Base-by-base conservation (phyloP, 2,797 vertebrate genomes). In the Pteronotus mesoamericanus region DNA sequence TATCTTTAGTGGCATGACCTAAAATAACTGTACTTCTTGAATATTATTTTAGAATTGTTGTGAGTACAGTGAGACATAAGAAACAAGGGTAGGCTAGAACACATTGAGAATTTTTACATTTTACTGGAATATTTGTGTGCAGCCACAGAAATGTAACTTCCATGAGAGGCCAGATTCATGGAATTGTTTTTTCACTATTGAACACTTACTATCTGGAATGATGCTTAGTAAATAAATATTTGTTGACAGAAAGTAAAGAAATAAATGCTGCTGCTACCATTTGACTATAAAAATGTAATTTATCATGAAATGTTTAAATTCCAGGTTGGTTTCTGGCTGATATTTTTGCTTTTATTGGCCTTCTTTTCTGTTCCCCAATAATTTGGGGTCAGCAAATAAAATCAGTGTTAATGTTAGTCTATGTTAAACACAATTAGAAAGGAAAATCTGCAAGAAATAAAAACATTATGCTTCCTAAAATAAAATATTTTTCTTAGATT, bases 331-430 rank as follows among this genome's bases (percentile, higher is more conserved):
- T 93, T 88, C 79, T 83, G 44, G 37, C 59, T 92, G 51, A 37
- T 59, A 83, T 48, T 92, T 94, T 88, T 90, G 29, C 29, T 69
- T 88, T 53, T 94, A 44, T 44, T 83, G 59, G 57, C n/a, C 72
- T 78, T 19, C 42, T 78, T 68, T 16, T 39, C 29, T 94, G 12
- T 24, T 64, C 24, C 44, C 86, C 9, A 57, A 61, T 78, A 72
- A 86, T 42, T 68, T 88, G 59, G 79, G 48, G 29, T 79, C 61
- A 94, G 83, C 48, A 82, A 96, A 86, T 92, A 85, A 96, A 94
- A 61, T 68, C 15, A 57, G 12, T 77, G 69, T 68, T 92, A 84
- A 29, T 44, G 85, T 92, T 74, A 94, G 15, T 42, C 32, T 51
- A 61, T 12, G 37, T 72, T 68, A 86, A 87, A 64, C 48, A 92